Conservation (phyloP, 1,140 invertebrate species). For the Drosophila funebris region DNA sequence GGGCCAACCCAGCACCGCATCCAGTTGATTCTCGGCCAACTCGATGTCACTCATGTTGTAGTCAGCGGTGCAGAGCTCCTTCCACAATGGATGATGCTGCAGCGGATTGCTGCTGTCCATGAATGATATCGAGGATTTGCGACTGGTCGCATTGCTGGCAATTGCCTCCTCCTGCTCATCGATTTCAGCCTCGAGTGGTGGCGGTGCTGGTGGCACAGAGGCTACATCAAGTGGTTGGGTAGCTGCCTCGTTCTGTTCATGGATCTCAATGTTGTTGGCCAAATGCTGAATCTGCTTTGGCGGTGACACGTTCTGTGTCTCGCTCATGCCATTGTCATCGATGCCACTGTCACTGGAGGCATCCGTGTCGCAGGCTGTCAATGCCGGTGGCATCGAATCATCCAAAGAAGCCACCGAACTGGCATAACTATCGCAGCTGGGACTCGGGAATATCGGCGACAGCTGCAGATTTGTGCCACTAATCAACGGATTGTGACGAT, state of each 20-base stretch:
- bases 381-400: slow-evolving; percentile 67
- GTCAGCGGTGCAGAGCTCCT: slow-evolving; percentile 78
- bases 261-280: not conserved
- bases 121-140: slow-evolving; percentile 73
- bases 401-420: slow-evolving; percentile 59
- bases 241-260: not conserved
- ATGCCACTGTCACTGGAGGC: slow-evolving; percentile 76
- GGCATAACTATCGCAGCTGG: slow-evolving; percentile 27
- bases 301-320: slow-evolving; percentile 29
- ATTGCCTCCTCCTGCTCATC: slow-evolving; percentile 18
- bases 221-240: not conserved
- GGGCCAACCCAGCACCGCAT: slow-evolving; percentile 63
- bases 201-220: slow-evolving; percentile 29
- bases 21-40: slow-evolving; percentile 62
- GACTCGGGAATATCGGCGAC: slow-evolving; percentile 58
- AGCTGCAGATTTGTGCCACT: slow-evolving; percentile 71
- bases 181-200: not conserved
- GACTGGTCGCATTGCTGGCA: slow-evolving; percentile 34
- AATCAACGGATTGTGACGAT: slow-evolving; percentile 76
- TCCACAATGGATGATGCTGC: slow-evolving; percentile 64
- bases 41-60: slow-evolving; percentile 70
- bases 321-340: slow-evolving; percentile 62
- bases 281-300: slow-evolving; percentile 20
- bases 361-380: slow-evolving; percentile 67
- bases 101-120: slow-evolving; percentile 75